A percentile compares a stretch with the other conserved stretches of the same genome.
These are phyloP conservation scores for Phycodurus eques DNA, from an alignment of 2,113 vertebrate genomes.

Conservation along the genomic window DNA sequence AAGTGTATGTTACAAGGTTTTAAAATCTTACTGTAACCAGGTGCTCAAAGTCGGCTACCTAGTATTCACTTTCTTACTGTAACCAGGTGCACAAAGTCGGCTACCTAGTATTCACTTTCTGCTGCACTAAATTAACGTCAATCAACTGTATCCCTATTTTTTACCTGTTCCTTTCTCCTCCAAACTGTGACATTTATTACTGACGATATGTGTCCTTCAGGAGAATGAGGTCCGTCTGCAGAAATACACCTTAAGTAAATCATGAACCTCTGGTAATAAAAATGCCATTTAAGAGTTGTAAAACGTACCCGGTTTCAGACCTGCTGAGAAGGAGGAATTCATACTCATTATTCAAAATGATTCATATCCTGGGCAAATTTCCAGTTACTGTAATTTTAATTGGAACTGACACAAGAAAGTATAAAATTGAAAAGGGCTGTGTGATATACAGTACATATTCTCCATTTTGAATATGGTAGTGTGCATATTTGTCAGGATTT, in stretches of 20 bases:
- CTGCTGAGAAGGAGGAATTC: not conserved
- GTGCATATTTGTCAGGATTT: too few species aligned
- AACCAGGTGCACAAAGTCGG: not conserved
- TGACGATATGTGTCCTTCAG: conserved; percentile 14
- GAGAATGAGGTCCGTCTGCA: conserved; percentile 24
- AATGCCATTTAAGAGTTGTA: conserved; percentile 23
- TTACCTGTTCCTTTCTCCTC: conserved; percentile 15
- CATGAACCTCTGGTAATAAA: conserved; percentile 24
- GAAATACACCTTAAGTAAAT: conserved; percentile 32
- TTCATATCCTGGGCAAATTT: not conserved
- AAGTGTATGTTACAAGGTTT: not conserved
- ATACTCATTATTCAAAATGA: not conserved
- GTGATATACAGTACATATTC: not conserved
- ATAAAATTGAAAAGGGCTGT: not conserved
- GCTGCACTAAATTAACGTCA: conserved; percentile 1
- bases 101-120: not conserved
- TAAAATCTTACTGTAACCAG: not conserved
- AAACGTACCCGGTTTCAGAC: conserved; percentile 15
- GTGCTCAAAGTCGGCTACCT: not conserved
- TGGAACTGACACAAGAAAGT: not conserved
- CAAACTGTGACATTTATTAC: conserved; percentile 15
- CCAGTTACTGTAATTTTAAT: not conserved
- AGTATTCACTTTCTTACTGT: not conserved
- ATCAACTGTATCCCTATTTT: not conserved
- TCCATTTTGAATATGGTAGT: too few species aligned